Conservation (phyloP, 64 coral and sea anemone species). For the Montipora capricornis region DNA sequence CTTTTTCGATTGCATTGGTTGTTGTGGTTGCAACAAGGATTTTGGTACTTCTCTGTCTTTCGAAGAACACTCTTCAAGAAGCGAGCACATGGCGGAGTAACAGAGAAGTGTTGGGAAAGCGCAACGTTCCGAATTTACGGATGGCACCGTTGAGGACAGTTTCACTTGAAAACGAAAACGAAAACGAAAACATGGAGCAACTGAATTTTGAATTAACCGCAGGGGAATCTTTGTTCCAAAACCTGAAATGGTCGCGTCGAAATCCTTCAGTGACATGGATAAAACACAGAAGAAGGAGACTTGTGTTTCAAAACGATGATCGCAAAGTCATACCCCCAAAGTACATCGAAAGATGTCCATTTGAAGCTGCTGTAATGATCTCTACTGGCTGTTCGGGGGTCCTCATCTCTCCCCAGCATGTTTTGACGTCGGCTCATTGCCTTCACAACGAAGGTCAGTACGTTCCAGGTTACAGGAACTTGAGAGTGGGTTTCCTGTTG, state of each 20-base stretch:
- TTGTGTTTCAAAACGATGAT: conserved; percentile 61
- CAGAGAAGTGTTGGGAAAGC: background rate
- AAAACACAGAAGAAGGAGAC: conserved; percentile 24
- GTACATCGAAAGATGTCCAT: conserved; percentile 77
- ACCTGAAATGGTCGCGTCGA: background rate
- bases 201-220: background rate
- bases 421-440: conserved; percentile 92
- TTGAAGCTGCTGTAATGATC: conserved; percentile 70
- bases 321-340: conserved; percentile 49
- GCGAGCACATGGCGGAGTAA: background rate
- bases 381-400: conserved; percentile 94
- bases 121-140: background rate
- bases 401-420: conserved; percentile 81
- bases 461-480: conserved; percentile 61
- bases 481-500: conserved; percentile 82
- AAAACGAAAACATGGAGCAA: background rate
- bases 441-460: conserved; percentile 89
- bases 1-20: background rate
- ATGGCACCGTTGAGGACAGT: background rate
- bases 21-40: background rate
- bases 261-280: background rate
- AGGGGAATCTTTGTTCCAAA: background rate
- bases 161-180: too few species aligned
- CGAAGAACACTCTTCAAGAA: background rate
- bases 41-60: background rate